Conservation (phyloP, 37 sponge, comb jelly and placozoan genomes). For the Aphrocallistes beatrix region DNA sequence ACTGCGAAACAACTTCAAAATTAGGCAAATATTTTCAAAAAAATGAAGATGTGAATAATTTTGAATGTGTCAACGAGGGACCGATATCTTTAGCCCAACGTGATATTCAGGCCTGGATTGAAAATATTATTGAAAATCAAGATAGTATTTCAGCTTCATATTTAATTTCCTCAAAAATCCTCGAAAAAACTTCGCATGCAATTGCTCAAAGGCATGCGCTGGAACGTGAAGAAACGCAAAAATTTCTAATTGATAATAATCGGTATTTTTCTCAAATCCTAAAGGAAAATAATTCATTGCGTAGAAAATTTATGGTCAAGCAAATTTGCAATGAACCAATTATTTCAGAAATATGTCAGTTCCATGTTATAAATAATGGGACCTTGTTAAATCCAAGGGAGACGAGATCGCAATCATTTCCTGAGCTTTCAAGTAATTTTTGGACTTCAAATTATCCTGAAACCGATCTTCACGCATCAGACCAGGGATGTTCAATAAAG, state of each 20-base stretch:
- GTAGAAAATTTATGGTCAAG: background rate
- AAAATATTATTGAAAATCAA: background rate
- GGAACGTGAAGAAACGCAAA: background rate
- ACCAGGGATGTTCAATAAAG: no score
- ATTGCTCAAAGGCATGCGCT: slow-evolving; percentile 5
- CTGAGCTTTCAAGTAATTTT: no score
- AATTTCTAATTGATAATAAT: background rate
- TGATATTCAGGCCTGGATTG: background rate
- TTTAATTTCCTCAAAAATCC: background rate
- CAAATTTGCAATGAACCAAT: no score
- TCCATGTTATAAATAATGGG: no score
- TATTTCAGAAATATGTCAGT: no score
- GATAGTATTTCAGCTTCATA: background rate
- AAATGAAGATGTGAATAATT: background rate
- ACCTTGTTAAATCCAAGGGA: no score
- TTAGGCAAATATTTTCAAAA: no score
- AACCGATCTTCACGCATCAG: no score
- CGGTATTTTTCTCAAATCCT: background rate
- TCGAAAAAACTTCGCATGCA: background rate
- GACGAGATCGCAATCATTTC: no score
- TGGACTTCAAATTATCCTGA: no score
- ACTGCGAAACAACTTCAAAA: no score
- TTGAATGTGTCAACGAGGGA: background rate
- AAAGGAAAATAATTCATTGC: background rate
- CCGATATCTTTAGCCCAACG: background rate